phyloP scores from a whole-genome alignment of 1,140 invertebrate genomes.

The Drosophila hydei region DNA sequence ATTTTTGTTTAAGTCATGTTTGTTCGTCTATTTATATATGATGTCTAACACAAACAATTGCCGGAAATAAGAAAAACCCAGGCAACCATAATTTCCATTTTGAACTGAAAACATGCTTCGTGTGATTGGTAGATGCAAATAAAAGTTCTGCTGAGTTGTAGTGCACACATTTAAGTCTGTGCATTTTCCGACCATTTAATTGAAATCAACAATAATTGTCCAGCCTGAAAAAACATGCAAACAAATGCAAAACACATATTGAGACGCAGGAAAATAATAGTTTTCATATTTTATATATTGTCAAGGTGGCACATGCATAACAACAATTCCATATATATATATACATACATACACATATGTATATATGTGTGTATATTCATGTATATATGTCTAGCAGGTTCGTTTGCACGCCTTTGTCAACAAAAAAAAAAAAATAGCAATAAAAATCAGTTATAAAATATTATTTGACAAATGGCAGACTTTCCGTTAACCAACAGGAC shows the following conservation, averaged over 20 bases:
- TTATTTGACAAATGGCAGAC: constrained; percentile 66
- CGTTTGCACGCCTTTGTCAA: constrained; percentile 20
- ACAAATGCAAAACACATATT: not conserved
- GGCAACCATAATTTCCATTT: not conserved
- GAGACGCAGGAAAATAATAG: not conserved
- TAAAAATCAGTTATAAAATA: constrained; percentile 55
- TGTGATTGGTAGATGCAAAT: not conserved
- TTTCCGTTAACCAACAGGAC: constrained; percentile 46
- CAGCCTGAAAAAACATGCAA: not conserved
- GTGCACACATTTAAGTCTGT: not conserved
- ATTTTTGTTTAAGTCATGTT: too few relatives aligned
- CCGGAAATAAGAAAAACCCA: not conserved
- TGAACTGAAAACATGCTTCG: not conserved
- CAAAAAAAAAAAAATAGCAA: not conserved
- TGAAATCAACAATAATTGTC: constrained; percentile 8
- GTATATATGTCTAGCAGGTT: constrained; percentile 8
- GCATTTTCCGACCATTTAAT: constrained; percentile 1
- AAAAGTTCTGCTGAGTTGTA: not conserved
- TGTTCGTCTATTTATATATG: too few relatives aligned
- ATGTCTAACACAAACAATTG: too few relatives aligned
- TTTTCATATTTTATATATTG: not conserved
- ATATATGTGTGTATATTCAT: not conserved
- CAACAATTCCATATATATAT: not conserved
- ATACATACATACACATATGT: not conserved
- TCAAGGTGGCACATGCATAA: not conserved